Evolutionary conservation across 2,113 vertebrate genomes (phyloP), one percentile per base, ranked within the genome.

Genomic region (Phaetusa simplex): DNA sequence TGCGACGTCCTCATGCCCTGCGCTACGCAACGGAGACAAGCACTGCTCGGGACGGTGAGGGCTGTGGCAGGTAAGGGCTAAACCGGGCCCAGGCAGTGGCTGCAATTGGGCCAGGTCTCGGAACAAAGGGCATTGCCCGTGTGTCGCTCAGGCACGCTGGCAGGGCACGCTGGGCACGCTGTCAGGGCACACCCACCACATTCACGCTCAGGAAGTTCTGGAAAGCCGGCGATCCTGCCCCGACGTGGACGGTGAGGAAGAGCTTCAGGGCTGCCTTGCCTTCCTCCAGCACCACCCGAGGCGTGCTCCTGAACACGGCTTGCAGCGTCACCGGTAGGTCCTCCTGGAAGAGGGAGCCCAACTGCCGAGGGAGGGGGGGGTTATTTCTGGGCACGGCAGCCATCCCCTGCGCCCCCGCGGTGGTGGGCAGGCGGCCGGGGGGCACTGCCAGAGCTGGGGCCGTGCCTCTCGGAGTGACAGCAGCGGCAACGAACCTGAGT

Each of bases 271-370:
- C 34, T 4, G 89, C 95, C 49, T 52, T 71, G 81, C 62, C 89
- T 56, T 97, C 95, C 62, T 96, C 96, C 95, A 97, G 93, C 24
- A 55, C 56, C 89, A 90, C 87, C 0, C 9, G 78, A 4, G 96
- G 81, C 0, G 95, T 76, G 4, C 96, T 97, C 62, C 93, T 21
- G 90, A 88, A 47, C 21, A 17, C 21, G 0, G 62, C 56, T 11
- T 34, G 90, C 40, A 97, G 78, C 23, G 56, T 5, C 61, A 97
- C 92, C 0, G 95, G 91, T 0, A 69, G n/a, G 13, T 96, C 96
- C 52, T 96, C 95, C 22, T 47, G 95, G 96, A 95, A 96, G 20
- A 96, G 93, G 73, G 95, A 96, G 12, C 89, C 66, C 78, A 94
- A 36, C 96, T 96, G 93, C 29, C 1, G 0, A 47, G 69, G 58